Evolutionary conservation across 1,140 invertebrate genomes (phyloP).

Genomic region (Cecropterus lyciades): DNA sequence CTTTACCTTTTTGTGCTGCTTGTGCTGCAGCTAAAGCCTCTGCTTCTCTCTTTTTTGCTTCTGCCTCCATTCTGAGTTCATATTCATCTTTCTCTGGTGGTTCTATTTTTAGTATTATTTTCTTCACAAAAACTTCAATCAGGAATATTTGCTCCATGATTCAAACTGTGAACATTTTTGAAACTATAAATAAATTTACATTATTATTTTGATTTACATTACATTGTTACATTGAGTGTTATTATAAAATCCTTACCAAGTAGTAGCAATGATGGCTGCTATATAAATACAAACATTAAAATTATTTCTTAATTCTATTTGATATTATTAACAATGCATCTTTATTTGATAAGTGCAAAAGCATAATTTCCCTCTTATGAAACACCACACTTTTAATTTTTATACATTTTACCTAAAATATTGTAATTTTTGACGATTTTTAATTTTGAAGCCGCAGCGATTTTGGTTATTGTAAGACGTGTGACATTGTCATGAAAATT

Average conservation of each 20-base stretch:
- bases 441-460: slow-evolving; percentile 40
- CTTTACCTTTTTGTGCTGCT: slow-evolving; percentile 63
- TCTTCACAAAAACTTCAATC: slow-evolving; percentile 78
- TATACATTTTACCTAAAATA: background rate
- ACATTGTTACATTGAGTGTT: too few species aligned
- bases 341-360: slow-evolving; percentile 26
- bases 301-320: slow-evolving; percentile 8
- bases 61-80: slow-evolving; percentile 67
- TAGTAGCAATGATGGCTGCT: too few species aligned
- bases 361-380: background rate
- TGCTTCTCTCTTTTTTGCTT: slow-evolving; percentile 63
- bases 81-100: slow-evolving; percentile 75
- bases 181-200: too few species aligned
- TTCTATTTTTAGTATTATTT: slow-evolving; percentile 73
- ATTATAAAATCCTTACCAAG: too few species aligned
- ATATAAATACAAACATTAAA: too few species aligned
- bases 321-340: slow-evolving; percentile 18
- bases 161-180: background rate
- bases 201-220: too few species aligned
- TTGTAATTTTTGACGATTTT: slow-evolving; percentile 26
- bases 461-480: too few species aligned
- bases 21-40: slow-evolving; percentile 64
- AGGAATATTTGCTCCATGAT: slow-evolving; percentile 79
- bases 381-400: slow-evolving; percentile 30
- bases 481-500: too few species aligned